Evolutionary conservation across 2,113 vertebrate species (phyloP).

Genomic region (Theristicus caerulescens): DNA sequence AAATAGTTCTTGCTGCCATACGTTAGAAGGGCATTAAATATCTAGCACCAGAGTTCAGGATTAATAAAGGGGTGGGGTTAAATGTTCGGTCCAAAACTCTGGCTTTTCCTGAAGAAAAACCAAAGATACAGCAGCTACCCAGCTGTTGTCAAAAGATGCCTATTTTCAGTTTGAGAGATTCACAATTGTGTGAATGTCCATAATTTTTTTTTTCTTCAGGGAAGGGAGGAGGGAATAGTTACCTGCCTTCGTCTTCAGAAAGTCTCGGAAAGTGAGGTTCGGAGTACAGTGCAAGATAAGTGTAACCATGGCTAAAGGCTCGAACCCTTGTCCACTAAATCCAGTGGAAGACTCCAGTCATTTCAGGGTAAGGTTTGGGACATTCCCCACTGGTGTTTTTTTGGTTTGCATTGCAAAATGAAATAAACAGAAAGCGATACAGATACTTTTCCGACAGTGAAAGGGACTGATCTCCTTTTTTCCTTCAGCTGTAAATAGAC

Average conservation of each 20-base stretch:
- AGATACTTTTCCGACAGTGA: neutral
- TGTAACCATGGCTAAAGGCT: neutral
- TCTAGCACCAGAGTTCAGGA: neutral
- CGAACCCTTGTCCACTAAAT: neutral
- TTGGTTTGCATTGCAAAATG: neutral
- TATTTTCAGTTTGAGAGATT: neutral
- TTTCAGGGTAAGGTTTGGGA: neutral
- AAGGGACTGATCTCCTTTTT: neutral
- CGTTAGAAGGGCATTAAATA: neutral
- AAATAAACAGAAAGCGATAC: conserved; percentile 18
- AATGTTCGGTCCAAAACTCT: neutral
- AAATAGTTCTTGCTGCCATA: neutral
- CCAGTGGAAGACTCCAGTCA: neutral
- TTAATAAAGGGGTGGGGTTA: conserved; percentile 54
- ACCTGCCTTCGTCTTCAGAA: conserved; percentile 14
- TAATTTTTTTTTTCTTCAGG: neutral
- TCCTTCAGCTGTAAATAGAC: conserved; percentile 6
- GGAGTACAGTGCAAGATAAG: neutral
- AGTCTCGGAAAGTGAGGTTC: neutral
- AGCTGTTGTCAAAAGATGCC: neutral
- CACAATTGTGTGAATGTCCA: neutral
- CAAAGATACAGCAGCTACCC: neutral
- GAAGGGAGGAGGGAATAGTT: neutral
- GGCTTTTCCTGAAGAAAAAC: neutral
- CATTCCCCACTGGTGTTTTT: neutral